phyloP scores from a whole-genome alignment of 1,140 invertebrate genomes.

The Ridgeia piscesae region DNA sequence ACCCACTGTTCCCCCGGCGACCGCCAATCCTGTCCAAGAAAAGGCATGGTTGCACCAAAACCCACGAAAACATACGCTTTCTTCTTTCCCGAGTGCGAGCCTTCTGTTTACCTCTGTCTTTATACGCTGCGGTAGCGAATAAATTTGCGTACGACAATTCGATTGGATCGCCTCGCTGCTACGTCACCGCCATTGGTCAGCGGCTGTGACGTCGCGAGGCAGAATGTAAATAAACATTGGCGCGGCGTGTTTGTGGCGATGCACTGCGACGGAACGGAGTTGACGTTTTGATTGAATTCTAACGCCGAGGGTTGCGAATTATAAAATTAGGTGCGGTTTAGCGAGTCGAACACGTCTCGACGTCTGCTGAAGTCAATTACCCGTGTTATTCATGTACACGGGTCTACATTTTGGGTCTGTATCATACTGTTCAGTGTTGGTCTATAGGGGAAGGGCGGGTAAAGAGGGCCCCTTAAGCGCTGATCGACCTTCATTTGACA shows the following conservation, averaged over 20 bases:
- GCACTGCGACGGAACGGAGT: neutral
- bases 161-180: neutral
- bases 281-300: neutral
- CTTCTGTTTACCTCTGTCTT: neutral
- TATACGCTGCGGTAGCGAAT: neutral
- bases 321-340: neutral
- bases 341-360: neutral
- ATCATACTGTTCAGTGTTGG: no score
- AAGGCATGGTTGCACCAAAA: constrained; percentile 73
- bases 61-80: neutral
- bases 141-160: constrained; percentile 1
- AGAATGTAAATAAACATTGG: neutral
- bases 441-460: no score
- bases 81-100: neutral
- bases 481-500: no score
- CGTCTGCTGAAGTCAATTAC: neutral
- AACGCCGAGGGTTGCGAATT: neutral
- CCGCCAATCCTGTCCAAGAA: constrained; percentile 70
- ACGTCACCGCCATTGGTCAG: neutral
- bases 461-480: no score
- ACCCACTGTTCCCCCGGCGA: constrained; percentile 98
- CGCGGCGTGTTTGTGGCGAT: neutral
- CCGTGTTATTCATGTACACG: neutral
- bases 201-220: neutral
- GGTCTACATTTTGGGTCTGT: no score